Percentiles rank a stretch among this genome's conserved stretches.
phyloP scores from a whole-genome alignment of 2,113 vertebrate genomes.

The Hoplias malabaricus region DNA sequence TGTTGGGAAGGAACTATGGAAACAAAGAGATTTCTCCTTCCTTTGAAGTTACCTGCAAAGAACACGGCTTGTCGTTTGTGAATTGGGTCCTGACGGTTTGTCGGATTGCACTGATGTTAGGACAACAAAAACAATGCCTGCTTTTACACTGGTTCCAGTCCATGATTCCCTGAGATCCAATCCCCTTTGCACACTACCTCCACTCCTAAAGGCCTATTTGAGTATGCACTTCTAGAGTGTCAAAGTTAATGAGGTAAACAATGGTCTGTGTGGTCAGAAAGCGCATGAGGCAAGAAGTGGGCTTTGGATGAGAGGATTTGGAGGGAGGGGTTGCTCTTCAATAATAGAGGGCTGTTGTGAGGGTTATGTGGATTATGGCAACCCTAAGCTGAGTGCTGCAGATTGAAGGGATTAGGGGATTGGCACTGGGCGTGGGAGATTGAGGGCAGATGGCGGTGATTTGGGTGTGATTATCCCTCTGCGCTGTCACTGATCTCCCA shows the following conservation, averaged over 20 bases:
- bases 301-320: conserved; percentile 13
- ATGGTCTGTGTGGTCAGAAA: not conserved
- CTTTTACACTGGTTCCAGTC: not conserved
- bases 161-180: not conserved
- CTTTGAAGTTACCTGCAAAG: not conserved
- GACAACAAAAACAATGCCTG: not conserved
- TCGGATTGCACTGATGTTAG: not conserved
- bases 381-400: conserved; percentile 67
- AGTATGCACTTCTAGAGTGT: not conserved
- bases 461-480: conserved; percentile 58
- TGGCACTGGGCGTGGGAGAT: conserved; percentile 71
- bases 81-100: not conserved
- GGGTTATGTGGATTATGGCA: conserved; percentile 70
- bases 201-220: not conserved
- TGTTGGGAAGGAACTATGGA: not conserved
- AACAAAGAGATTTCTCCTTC: not conserved
- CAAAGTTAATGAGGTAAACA: conserved; percentile 10
- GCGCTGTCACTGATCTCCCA: conserved; percentile 71
- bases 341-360: conserved; percentile 28
- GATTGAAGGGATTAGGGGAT: conserved; percentile 79
- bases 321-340: not conserved
- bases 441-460: conserved; percentile 81
- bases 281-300: not conserved
- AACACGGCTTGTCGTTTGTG: not conserved
- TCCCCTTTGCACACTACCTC: not conserved